Evolutionary conservation across 2,888 invertebrate genomes (phyloP).

Genomic region (Camponotus fellah): DNA sequence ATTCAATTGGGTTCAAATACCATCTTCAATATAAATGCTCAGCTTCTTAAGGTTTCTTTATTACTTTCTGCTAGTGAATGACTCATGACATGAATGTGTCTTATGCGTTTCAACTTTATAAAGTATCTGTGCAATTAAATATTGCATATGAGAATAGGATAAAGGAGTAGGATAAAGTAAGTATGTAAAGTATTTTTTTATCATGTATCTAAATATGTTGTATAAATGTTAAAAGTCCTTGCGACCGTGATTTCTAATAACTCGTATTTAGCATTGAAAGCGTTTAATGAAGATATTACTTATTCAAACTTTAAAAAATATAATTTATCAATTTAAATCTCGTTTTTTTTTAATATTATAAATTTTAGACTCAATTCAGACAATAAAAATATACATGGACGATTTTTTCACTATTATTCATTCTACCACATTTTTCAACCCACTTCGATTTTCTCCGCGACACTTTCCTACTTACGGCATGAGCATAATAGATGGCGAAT

Average conservation of each 20-base stretch:
- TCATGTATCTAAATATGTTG: neutral
- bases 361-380: neutral
- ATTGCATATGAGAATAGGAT: neutral
- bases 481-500: conserved; percentile 18
- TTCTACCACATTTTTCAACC: conserved; percentile 1
- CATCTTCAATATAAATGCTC: conserved; percentile 61
- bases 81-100: conserved; percentile 50
- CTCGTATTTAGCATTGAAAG: neutral
- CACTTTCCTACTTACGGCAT: conserved; percentile 9
- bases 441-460: conserved; percentile 23
- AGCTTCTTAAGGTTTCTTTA: conserved; percentile 12
- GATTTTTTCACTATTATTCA: neutral
- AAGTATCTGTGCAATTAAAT: conserved; percentile 10
- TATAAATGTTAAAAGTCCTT: neutral
- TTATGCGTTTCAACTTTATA: conserved; percentile 18
- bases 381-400: neutral
- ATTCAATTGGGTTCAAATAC: conserved; percentile 64
- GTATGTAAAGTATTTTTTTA: neutral
- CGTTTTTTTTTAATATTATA: neutral
- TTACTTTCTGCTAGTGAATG: conserved; percentile 55
- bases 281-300: neutral
- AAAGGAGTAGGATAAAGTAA: neutral
- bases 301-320: neutral
- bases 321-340: neutral
- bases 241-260: neutral